A percentile compares a stretch with the other conserved stretches of the same genome.
Evolutionary conservation across 2,888 invertebrate genomes (phyloP).

Genomic region (Ichneumon xanthorius): DNA sequence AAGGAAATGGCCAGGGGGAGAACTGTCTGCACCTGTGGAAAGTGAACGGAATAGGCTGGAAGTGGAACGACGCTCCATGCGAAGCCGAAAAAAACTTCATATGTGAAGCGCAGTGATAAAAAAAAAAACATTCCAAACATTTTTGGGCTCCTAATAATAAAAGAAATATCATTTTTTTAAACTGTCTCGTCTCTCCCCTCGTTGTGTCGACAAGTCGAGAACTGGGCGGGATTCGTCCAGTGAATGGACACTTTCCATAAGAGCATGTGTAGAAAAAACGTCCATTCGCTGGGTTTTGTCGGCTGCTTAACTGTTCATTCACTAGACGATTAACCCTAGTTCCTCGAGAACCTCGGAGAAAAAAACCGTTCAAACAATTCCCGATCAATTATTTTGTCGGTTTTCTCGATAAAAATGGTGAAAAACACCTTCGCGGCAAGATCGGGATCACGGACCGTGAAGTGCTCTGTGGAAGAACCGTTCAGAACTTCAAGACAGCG

Average conservation of each 20-base stretch:
- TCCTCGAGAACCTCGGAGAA: neutral
- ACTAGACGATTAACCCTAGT: too few species aligned
- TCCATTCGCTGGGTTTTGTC: too few species aligned
- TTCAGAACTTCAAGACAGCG: too few species aligned
- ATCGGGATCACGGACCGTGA: too few species aligned
- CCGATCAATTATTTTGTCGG: conserved; percentile 32
- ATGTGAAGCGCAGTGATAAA: conserved; percentile 91
- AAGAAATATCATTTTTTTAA: neutral
- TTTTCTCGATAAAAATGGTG: neutral
- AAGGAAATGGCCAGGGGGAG: conserved; percentile 97
- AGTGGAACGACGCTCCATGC: conserved; percentile 97
- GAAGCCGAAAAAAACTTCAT: conserved; percentile 97
- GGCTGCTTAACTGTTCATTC: too few species aligned
- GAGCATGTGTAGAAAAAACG: too few species aligned
- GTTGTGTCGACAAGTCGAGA: conserved; percentile 11
- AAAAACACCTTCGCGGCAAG: too few species aligned
- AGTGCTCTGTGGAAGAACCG: too few species aligned
- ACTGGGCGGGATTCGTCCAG: neutral
- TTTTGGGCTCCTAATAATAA: neutral
- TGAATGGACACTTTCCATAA: neutral
- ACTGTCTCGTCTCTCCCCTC: neutral
- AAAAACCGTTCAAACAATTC: conserved; percentile 18
- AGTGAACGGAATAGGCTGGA: conserved; percentile 95
- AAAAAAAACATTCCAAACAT: conserved; percentile 27
- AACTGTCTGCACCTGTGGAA: conserved; percentile 97